phyloP scores from a whole-genome alignment of 1,140 invertebrate genomes.

The Fopius arisanus region DNA sequence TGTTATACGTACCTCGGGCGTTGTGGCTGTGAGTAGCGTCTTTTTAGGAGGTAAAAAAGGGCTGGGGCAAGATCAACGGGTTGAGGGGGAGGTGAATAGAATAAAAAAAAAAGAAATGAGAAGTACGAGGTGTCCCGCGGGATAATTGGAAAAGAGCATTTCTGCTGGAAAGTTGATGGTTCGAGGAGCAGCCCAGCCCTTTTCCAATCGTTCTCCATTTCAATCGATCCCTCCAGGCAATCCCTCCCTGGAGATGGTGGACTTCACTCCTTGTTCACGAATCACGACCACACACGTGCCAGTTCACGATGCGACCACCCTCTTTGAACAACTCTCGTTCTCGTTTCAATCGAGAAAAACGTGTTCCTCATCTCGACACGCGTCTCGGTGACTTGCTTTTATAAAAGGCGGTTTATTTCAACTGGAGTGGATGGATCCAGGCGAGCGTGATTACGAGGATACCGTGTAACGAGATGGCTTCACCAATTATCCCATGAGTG shows the following conservation, averaged over 20 bases:
- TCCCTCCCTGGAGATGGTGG: background rate
- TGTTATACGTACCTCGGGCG: background rate
- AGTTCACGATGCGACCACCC: constrained; percentile 26
- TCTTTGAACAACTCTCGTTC: constrained; percentile 26
- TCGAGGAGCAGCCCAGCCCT: background rate
- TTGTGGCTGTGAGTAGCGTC: background rate
- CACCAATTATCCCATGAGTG: background rate
- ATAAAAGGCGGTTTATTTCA: constrained; percentile 19
- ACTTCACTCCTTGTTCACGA: background rate
- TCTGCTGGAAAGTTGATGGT: background rate
- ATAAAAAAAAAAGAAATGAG: background rate
- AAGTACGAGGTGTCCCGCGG: background rate
- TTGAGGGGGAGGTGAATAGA: background rate
- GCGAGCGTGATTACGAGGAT: constrained; percentile 1
- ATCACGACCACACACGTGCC: constrained; percentile 21
- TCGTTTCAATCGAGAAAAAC: constrained; percentile 28
- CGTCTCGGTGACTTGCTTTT: constrained; percentile 16
- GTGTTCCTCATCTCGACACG: constrained; percentile 15
- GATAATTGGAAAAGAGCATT: constrained; percentile 31
- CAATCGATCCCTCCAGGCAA: constrained; percentile 25
- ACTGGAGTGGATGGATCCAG: background rate
- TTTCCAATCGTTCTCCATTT: constrained; percentile 26
- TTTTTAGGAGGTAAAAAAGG: background rate
- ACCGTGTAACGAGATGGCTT: background rate
- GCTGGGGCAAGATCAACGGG: too few relatives aligned